These are phyloP conservation scores for Drosophila hydei DNA, from an alignment of 1,140 invertebrate species.

Conservation along the genomic window DNA sequence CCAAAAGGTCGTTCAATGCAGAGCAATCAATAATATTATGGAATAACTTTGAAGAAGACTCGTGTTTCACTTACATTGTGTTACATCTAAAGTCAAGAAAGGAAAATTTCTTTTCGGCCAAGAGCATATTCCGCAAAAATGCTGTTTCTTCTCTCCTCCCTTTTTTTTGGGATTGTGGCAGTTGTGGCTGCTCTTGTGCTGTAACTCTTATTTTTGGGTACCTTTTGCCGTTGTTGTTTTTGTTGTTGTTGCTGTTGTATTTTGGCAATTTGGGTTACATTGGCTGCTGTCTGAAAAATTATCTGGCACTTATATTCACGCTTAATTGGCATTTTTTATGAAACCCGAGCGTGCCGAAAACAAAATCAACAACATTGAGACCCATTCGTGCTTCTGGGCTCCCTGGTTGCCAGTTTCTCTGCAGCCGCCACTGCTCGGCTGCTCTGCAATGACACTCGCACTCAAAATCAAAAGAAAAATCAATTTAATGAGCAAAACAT, in stretches of 20 bases:
- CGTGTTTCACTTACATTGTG: neutral
- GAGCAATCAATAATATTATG: constrained; percentile 19
- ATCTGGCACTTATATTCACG: constrained; percentile 84
- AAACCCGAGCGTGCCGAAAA: constrained; percentile 78
- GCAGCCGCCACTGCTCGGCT: neutral
- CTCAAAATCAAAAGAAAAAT: constrained; percentile 81
- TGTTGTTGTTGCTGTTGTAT: constrained; percentile 35
- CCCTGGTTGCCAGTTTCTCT: constrained; percentile 40
- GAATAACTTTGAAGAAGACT: neutral
- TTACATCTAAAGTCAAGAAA: constrained; percentile 18
- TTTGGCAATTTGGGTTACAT: constrained; percentile 80
- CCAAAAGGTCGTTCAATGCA: constrained; percentile 33
- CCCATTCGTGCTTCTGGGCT: constrained; percentile 70
- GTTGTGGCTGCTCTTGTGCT: constrained; percentile 37
- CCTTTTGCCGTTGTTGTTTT: no score
- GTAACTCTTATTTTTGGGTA: constrained; percentile 57
- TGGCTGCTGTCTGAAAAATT: constrained; percentile 82
- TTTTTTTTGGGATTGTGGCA: constrained; percentile 23
- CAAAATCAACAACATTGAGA: constrained; percentile 49
- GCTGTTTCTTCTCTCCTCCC: constrained; percentile 41
- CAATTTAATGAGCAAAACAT: constrained; percentile 83
- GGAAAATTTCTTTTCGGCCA: constrained; percentile 3
- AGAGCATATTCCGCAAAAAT: constrained; percentile 28
- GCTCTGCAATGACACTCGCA: constrained; percentile 79
- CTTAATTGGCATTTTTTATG: constrained; percentile 84